phyloP scores from a whole-genome alignment of 2,797 vertebrate genomes.

The Rhinogobio ventralis region DNA sequence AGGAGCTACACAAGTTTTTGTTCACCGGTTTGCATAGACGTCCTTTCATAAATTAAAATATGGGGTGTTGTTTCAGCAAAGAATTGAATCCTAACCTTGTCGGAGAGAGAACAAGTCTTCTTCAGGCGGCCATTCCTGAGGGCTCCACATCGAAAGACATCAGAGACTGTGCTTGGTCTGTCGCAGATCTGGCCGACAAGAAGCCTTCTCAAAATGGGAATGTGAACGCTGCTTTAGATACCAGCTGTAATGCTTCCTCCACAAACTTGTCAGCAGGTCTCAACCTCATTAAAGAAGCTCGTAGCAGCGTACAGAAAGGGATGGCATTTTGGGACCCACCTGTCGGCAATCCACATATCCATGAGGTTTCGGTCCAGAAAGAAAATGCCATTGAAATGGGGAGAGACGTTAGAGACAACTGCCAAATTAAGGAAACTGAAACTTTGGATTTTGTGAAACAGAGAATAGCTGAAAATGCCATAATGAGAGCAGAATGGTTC shows the following conservation, averaged over 20 bases:
- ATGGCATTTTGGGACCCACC: conserved; percentile 25
- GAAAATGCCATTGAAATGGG: background rate
- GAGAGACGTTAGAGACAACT: background rate
- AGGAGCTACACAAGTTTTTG: conserved; percentile 65
- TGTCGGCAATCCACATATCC: background rate
- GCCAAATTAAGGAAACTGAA: conserved; percentile 28
- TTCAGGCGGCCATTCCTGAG: conserved; percentile 63
- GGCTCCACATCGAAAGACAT: conserved; percentile 61
- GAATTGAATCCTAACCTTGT: conserved; percentile 68
- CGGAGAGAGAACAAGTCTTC: conserved; percentile 73
- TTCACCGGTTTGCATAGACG: conserved; percentile 48
- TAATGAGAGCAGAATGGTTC: conserved; percentile 65
- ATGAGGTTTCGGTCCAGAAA: conserved; percentile 9
- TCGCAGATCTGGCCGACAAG: conserved; percentile 41
- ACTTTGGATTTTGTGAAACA: conserved; percentile 52
- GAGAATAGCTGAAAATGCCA: conserved; percentile 66
- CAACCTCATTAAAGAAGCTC: background rate
- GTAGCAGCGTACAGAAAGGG: conserved; percentile 37
- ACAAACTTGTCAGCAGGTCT: conserved; percentile 24
- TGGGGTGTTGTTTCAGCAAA: conserved; percentile 84
- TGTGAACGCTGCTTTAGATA: conserved; percentile 14
- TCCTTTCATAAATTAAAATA: conserved; percentile 63
- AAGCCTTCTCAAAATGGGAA: conserved; percentile 51
- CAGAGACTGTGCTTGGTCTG: conserved; percentile 60
- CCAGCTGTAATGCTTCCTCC: conserved; percentile 21